phyloP scores from a whole-genome alignment of 1,140 invertebrate species.

The Hesperophylax magnus region DNA sequence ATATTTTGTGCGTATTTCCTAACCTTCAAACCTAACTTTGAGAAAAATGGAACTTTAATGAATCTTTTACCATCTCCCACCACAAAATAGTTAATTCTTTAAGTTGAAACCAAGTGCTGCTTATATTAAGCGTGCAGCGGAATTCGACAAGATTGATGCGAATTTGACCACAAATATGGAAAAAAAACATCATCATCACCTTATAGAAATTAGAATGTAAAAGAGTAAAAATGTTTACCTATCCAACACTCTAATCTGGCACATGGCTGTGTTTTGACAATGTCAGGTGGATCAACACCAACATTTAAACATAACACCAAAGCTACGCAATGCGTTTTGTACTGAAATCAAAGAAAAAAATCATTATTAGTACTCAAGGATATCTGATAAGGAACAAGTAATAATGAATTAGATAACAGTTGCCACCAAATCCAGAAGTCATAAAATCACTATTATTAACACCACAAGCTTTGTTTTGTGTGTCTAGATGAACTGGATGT shows the following conservation, averaged over 20 bases:
- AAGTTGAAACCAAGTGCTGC: no score
- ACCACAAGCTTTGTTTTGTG: neutral
- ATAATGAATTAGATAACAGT: slow-evolving; percentile 22
- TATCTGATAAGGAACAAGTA: slow-evolving; percentile 5
- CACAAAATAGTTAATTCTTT: no score
- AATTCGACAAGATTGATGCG: no score
- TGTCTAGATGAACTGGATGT: neutral
- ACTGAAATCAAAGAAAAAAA: slow-evolving; percentile 72
- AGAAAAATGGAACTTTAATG: no score
- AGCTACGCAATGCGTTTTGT: slow-evolving; percentile 99
- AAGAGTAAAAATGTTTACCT: slow-evolving; percentile 71
- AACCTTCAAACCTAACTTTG: no score
- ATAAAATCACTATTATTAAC: neutral
- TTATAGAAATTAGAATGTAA: no score
- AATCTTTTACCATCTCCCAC: no score
- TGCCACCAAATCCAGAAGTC: neutral
- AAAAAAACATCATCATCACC: no score
- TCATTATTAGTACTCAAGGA: slow-evolving; percentile 16
- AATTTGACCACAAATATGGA: no score
- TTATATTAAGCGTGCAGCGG: no score
- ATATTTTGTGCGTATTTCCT: no score
- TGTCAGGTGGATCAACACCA: slow-evolving; percentile 98
- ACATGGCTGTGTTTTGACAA: slow-evolving; percentile 97
- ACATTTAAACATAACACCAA: slow-evolving; percentile 98
- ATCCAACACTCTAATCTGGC: slow-evolving; percentile 98